phyloP scores from a whole-genome alignment of 2,113 vertebrate genomes.

The Strigops habroptila region DNA sequence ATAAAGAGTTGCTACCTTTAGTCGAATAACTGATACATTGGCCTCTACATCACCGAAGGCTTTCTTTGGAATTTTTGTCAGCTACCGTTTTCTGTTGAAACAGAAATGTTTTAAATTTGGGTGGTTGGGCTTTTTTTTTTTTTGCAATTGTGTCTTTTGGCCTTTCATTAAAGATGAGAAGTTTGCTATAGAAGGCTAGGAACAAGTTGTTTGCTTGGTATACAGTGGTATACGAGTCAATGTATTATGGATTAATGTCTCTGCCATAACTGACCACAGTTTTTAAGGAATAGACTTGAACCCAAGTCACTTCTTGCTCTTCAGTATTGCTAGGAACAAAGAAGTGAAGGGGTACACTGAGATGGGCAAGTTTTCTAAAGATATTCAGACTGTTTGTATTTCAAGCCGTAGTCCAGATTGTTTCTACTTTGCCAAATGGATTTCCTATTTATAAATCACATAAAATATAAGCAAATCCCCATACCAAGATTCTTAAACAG shows the following conservation, averaged over 20 bases:
- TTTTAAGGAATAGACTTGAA: neutral
- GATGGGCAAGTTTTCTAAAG: neutral
- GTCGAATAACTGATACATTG: neutral
- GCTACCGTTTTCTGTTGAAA: neutral
- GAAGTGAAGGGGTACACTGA: neutral
- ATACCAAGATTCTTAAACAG: neutral
- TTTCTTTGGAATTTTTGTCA: neutral
- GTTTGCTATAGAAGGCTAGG: neutral
- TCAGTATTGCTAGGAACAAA: neutral
- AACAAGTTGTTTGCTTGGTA: neutral
- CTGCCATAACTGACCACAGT: neutral
- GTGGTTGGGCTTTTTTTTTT: neutral
- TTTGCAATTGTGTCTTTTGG: neutral
- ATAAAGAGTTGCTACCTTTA: neutral
- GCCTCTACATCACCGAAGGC: neutral
- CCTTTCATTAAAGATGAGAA: neutral
- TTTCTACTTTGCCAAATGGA: neutral
- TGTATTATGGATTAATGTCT: neutral
- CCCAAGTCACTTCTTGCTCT: neutral
- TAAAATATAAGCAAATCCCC: neutral
- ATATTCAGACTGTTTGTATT: neutral
- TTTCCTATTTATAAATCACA: neutral
- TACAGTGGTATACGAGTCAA: accelerated
- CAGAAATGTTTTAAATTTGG: neutral
- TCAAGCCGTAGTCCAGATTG: neutral